Conservation (phyloP, 2,888 invertebrate genomes). For the Harpalus rufipes region DNA sequence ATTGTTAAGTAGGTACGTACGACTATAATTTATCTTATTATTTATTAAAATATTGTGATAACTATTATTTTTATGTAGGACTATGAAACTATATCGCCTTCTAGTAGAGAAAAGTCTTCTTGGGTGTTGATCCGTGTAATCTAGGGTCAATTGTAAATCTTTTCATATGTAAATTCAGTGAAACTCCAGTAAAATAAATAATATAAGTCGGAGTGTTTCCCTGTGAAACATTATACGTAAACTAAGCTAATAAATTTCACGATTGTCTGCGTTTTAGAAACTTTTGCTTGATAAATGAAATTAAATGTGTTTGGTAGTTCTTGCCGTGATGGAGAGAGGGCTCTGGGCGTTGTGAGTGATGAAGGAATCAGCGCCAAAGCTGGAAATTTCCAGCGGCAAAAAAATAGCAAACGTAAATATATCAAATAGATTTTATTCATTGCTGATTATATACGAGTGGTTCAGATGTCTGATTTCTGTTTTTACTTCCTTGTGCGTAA, state of each 20-base stretch:
- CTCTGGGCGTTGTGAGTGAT: slow-evolving; percentile 13
- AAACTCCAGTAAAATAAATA: slow-evolving; percentile 35
- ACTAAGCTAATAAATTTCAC: slow-evolving; percentile 60
- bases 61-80: neutral
- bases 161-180: slow-evolving; percentile 19
- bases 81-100: neutral
- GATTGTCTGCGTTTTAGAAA: slow-evolving; percentile 44
- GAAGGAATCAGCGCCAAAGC: neutral
- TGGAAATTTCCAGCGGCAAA: neutral
- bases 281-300: slow-evolving; percentile 53
- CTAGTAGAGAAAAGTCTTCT: neutral
- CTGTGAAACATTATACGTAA: slow-evolving; percentile 42
- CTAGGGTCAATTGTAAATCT: neutral
- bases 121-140: neutral
- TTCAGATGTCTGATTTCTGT: no score
- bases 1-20: no score
- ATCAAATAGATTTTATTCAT: no score
- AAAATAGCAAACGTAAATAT: no score
- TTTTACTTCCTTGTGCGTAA: no score
- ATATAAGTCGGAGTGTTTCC: slow-evolving; percentile 26
- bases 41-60: no score
- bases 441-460: no score
- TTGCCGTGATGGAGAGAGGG: neutral
- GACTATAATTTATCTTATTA: no score
- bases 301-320: slow-evolving; percentile 35